Evolutionary conservation across 1,140 invertebrate genomes (phyloP), one percentile per base, ranked within the genome.

Genomic region (Bombus pyrosoma): DNA sequence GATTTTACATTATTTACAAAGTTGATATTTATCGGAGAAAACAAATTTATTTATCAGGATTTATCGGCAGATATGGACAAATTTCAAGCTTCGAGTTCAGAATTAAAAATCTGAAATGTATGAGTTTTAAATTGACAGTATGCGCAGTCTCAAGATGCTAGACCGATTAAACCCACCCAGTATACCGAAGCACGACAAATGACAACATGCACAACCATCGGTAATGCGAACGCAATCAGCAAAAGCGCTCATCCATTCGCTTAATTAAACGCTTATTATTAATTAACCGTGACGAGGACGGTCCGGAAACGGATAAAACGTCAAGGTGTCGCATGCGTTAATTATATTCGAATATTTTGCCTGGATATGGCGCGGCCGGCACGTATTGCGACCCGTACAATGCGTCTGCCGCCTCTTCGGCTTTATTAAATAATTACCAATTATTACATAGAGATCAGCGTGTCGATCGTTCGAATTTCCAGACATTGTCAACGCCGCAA

Each of bases 211-310:
- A 62, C 53, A 32, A 41, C 68, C 53, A 32, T n/a, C 25, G 13
- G 80, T 85, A 81, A 90, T 74, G 74, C 73, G 43, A 79, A 25
- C 68, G 78, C 84, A 90, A 91, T 90, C 81, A 81, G 81, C 89
- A 82, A 87, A 87, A 91, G 90, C 87, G 87, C 72, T 68, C 83
- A 75, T 82, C 87, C 90, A 91, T 91, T 91, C 89, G 90, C 87
- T 90, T 91, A 91, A 91, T 91, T 91, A 90, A 90, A 62, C 87
- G 89, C 87, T 91, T 91, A 91, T 91, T 91, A 88, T 91, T 91
- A 90, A 91, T 91, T 91, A 91, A 90, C 74, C 84, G 78, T 76
- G 75, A 73, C 62, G 81, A 82, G 77, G 59, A 75, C 85, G 68
- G 71, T 64, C 74, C 89, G 87, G 81, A 88, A 91, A 82, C 78